Evolutionary conservation across 2,113 vertebrate genomes (phyloP).

Genomic region (Prunella himalayana): DNA sequence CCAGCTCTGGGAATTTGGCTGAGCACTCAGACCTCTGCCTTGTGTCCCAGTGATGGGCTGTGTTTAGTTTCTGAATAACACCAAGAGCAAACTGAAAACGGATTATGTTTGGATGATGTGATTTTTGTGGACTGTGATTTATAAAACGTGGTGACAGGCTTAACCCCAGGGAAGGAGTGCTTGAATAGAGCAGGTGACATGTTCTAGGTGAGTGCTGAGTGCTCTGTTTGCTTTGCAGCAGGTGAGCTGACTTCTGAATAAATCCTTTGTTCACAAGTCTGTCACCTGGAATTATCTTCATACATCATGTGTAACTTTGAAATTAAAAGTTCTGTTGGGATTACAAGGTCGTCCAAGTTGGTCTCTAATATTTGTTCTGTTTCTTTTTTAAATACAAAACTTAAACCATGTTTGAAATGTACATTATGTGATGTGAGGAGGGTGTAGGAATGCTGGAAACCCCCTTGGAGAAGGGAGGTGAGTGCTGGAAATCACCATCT

Average conservation of each 20-base stretch:
- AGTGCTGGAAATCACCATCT: neutral
- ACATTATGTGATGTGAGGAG: neutral
- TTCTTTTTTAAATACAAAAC: neutral
- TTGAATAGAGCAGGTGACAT: neutral
- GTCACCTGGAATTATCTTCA: neutral
- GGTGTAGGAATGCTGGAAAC: neutral
- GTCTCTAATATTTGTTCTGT: neutral
- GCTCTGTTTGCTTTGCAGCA: neutral
- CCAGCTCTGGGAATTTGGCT: neutral
- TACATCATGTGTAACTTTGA: neutral
- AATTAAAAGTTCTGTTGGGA: neutral
- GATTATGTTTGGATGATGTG: neutral
- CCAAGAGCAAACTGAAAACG: neutral
- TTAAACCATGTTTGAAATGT: neutral
- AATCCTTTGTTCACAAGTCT: neutral
- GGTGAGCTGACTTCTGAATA: neutral
- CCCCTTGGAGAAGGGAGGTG: fast-evolving
- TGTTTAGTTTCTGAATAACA: neutral
- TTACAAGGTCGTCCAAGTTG: neutral
- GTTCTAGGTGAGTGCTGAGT: neutral
- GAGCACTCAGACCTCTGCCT: neutral
- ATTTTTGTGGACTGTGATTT: neutral
- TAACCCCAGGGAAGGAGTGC: neutral
- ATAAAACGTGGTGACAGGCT: neutral
- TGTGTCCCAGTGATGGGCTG: fast-evolving